Evolutionary conservation across 2,113 vertebrate species (phyloP), one percentile per base, ranked within the genome.

Genomic region (Syngnathus floridae): DNA sequence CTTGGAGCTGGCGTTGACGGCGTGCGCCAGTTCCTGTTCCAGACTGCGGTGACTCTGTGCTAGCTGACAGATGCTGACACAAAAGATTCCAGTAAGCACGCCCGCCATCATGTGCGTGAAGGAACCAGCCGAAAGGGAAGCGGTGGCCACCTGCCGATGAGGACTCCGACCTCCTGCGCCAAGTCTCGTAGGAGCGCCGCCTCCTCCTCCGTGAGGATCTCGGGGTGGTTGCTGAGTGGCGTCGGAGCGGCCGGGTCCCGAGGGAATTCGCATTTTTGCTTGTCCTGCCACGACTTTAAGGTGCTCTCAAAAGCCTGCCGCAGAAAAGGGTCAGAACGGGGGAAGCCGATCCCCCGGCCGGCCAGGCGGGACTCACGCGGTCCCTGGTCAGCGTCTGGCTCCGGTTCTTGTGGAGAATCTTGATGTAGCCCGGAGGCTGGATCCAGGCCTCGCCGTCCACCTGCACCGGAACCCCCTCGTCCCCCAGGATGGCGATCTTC

Each of bases 371-470:
- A 74, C 88, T 82, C 86, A 99, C 97, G 81, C 96, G 79, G 80
- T 99, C 96, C 81, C 97, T 89, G 62, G 96, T 99, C 61, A 99
- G 91, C 0, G 94, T 98, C 83, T 98, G 97, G 0, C 95, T 93
- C 59, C 97, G 93, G 88, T 99, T 99, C 90, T 98, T 99, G 87
- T 99, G 97, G 70, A 95, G 74, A 63, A 99, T 99, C 66, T 93
- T 92, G 61, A 99, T 98, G 86, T 94, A 98, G 4, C 97, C 97
- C 0, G 97, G 97, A 1, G 95, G 94, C 64, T 99, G 97, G 67
- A 99, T 82, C 97, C 96, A 99, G 16, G 97, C 97, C 81, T 99
- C 97, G n/a, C 97, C 97, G 2, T 99, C 96, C 84, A 99, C 97
- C 89, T 99, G 97, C 31, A 99, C 97, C 0, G 97, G 97, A 16